Evolutionary conservation across 2,113 vertebrate genomes (phyloP).

Genomic region (Anser cygnoides): DNA sequence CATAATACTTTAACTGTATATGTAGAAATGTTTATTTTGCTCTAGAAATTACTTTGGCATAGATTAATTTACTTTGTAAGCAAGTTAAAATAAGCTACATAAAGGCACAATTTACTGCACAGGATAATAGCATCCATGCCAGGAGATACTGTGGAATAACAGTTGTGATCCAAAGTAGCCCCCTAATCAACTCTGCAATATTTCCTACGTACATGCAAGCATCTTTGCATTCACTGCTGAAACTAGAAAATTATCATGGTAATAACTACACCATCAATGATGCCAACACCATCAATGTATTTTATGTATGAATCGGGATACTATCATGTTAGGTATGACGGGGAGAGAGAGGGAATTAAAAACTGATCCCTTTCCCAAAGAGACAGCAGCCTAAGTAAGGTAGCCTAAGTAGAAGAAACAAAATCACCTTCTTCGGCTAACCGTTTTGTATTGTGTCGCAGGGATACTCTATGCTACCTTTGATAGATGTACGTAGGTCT

Average conservation of each 20-base stretch:
- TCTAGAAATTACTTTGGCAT: neutral
- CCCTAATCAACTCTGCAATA: neutral
- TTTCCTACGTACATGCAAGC: neutral
- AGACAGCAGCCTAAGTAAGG: neutral
- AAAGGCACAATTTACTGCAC: neutral
- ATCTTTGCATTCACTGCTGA: neutral
- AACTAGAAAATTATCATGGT: neutral
- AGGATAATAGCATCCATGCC: neutral
- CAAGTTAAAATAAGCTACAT: neutral
- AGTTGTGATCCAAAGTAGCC: neutral
- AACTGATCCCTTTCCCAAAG: neutral
- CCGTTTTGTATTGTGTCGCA: neutral
- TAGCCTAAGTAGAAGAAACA: neutral
- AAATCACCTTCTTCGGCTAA: neutral
- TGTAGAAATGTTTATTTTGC: neutral
- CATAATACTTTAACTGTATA: neutral
- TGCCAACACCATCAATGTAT: neutral
- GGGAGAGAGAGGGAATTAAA: neutral
- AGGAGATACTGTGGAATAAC: neutral
- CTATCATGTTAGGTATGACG: neutral
- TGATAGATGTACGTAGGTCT: neutral
- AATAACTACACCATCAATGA: neutral
- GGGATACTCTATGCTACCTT: neutral
- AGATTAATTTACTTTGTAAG: neutral
- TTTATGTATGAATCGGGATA: neutral